Percentiles rank a stretch among this genome's conserved stretches.
These are phyloP conservation scores for Hartigia nigra DNA, from an alignment of 2,888 invertebrate genomes.

Conservation along the genomic window DNA sequence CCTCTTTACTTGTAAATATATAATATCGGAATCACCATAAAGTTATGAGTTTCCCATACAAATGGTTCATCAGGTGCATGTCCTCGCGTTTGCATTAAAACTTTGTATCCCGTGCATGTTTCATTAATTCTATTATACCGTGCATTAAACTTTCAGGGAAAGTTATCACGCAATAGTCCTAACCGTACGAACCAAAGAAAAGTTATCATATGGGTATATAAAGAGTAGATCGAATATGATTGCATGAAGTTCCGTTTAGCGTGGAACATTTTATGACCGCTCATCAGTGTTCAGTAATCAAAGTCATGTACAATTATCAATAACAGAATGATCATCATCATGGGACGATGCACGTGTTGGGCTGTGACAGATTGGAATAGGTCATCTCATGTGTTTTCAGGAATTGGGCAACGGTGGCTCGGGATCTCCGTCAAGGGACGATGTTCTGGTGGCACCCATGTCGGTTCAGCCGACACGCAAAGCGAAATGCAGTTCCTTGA, in stretches of 20 bases:
- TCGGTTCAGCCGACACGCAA: conserved; percentile 88
- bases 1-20: not conserved
- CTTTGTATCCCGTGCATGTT: not conserved
- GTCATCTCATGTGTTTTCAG: conserved; percentile 67
- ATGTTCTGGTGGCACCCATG: conserved; percentile 80
- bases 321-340: not conserved
- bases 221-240: not conserved
- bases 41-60: not conserved
- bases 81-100: not conserved
- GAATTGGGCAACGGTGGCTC: conserved; percentile 75
- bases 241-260: not conserved
- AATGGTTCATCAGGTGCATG: not conserved
- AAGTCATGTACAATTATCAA: not conserved
- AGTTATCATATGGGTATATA: not conserved
- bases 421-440: conserved; percentile 70
- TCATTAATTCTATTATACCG: not conserved
- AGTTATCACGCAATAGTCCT: not conserved
- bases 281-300: not conserved
- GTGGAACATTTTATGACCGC: not conserved
- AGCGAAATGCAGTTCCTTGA: conserved; percentile 75
- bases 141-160: not conserved
- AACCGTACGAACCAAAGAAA: no score
- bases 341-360: not conserved
- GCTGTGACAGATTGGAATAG: not conserved
- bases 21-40: not conserved